These are phyloP conservation scores for Chloroceryle inda DNA, from an alignment of 2,797 vertebrate genomes.

Conservation along the genomic window DNA sequence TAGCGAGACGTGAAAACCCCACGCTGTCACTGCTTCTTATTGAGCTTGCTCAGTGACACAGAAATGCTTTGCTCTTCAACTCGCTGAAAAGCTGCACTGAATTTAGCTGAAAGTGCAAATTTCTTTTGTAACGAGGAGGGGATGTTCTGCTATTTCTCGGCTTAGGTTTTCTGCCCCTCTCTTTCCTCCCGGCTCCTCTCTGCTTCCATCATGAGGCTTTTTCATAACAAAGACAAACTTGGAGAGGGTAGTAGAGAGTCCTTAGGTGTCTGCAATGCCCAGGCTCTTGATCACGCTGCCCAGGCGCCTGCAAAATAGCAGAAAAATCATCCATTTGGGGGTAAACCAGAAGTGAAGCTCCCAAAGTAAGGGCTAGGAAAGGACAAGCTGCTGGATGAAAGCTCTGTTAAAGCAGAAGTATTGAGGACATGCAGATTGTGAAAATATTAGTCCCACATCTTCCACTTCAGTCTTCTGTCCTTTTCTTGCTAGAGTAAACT, in stretches of 20 bases:
- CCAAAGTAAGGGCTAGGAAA: not conserved
- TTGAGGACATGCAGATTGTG: not conserved
- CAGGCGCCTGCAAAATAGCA: not conserved
- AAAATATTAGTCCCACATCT: not conserved
- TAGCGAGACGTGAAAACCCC: not conserved
- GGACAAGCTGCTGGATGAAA: not conserved
- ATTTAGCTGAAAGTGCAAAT: not conserved
- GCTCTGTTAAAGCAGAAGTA: not conserved
- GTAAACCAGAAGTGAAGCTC: not conserved
- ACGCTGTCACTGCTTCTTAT: not conserved
- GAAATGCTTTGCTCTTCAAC: constrained; percentile 16
- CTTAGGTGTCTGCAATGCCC: not conserved
- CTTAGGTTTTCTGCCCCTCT: not conserved
- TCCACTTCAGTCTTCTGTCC: not conserved
- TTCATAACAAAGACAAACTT: not conserved
- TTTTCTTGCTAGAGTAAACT: not conserved
- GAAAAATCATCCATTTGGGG: not conserved
- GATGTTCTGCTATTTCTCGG: not conserved
- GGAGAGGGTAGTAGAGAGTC: not conserved
- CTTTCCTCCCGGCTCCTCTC: not conserved
- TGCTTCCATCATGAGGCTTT: not conserved
- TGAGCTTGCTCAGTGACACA: constrained; percentile 21
- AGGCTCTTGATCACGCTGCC: not conserved
- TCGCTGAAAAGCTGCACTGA: not conserved
- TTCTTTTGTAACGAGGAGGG: not conserved